A percentile compares a stretch with the other conserved stretches of the same genome.
phyloP scores from a whole-genome alignment of 1,140 invertebrate genomes.

The Augochlora pura region DNA sequence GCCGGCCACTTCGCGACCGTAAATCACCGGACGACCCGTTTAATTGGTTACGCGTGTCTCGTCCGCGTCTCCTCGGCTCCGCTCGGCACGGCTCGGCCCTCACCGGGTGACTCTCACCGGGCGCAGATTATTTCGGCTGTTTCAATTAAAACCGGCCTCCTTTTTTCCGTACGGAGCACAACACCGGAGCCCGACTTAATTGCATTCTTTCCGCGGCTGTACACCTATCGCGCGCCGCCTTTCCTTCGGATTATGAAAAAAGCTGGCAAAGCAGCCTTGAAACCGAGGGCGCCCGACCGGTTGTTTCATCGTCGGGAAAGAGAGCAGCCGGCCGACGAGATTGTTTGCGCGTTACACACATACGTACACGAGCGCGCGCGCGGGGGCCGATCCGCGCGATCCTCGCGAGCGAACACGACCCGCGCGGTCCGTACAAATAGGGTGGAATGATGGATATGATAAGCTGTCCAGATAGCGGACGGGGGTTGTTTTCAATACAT shows the following conservation, averaged over 20 bases:
- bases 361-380: background rate
- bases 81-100: background rate
- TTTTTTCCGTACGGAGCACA: conserved; percentile 10
- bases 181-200: conserved; percentile 21
- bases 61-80: background rate
- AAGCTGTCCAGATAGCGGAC: conserved; percentile 64
- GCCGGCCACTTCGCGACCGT: background rate
- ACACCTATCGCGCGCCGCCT: background rate
- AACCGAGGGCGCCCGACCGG: no score
- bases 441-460: conserved; percentile 67
- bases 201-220: conserved; percentile 23
- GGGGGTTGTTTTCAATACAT: conserved; percentile 68
- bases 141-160: conserved; percentile 26
- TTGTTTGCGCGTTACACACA: conserved; percentile 20
- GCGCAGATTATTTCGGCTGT: conserved; percentile 26
- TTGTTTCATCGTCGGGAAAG: background rate
- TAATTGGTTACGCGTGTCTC: conserved; percentile 20
- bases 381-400: background rate
- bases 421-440: conserved; percentile 56
- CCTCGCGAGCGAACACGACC: conserved; percentile 1
- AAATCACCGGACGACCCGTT: background rate
- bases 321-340: conserved; percentile 11
- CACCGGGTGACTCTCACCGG: no score
- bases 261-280: background rate
- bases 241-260: conserved; percentile 12